Conservation (phyloP, 2,797 vertebrate species). For the Decapterus maruadsi region DNA sequence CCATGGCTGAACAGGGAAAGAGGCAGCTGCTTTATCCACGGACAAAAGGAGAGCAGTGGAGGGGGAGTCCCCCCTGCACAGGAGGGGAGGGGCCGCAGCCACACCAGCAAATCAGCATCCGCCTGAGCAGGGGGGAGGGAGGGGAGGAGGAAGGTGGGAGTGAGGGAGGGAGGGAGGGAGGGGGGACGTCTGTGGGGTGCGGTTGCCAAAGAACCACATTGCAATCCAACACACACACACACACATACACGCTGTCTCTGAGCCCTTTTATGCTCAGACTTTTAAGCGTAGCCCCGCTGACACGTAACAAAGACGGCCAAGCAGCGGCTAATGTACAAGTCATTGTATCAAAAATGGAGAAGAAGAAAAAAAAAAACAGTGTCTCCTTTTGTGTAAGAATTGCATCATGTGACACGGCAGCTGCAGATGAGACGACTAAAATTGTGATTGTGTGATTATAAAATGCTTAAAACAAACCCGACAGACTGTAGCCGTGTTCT, state of each 20-base stretch:
- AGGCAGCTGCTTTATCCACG: conserved; percentile 85
- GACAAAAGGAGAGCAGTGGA: conserved; percentile 84
- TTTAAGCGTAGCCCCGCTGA: conserved; percentile 46
- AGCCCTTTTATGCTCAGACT: conserved; percentile 56
- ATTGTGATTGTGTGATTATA: too few species aligned
- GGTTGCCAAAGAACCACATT: conserved; percentile 76
- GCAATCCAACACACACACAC: conserved; percentile 50
- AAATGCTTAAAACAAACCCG: not conserved
- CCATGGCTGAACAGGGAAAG: conserved; percentile 88
- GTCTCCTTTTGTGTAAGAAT: not conserved
- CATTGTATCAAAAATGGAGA: conserved; percentile 23
- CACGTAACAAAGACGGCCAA: conserved; percentile 35
- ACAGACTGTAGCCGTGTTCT: not conserved
- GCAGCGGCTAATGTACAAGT: conserved; percentile 35
- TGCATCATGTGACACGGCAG: not conserved
- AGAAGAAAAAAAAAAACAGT: not conserved
- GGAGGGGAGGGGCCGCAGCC: conserved; percentile 71
- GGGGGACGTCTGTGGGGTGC: conserved; percentile 58
- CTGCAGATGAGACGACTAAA: not conserved
- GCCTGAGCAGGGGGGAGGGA: conserved; percentile 36
- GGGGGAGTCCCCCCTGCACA: conserved; percentile 52
- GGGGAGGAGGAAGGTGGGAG: not conserved
- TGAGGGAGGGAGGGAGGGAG: not conserved
- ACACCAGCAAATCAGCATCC: conserved; percentile 74
- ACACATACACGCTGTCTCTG: conserved; percentile 26